A percentile compares a stretch with the other conserved stretches of the same genome.
These are phyloP conservation scores for Sclerodermus sp. DNA, from an alignment of 2,888 invertebrate genomes.

Conservation along the genomic window DNA sequence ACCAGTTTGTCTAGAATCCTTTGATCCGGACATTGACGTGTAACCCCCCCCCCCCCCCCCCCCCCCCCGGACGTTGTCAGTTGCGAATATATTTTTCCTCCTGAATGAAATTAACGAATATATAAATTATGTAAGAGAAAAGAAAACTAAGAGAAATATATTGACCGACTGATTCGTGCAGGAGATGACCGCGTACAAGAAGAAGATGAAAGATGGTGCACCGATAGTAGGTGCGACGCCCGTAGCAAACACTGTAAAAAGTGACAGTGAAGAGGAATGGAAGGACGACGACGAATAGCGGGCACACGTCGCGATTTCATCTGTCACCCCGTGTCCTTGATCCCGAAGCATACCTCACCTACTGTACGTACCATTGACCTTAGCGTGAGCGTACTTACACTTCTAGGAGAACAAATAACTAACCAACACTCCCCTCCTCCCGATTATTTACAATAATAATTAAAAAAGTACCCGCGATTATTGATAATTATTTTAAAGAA, in stretches of 20 bases:
- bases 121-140: neutral
- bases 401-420: slow-evolving; percentile 55
- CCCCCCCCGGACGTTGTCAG: too few species aligned
- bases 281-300: slow-evolving; percentile 63
- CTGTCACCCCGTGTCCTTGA: slow-evolving; percentile 57
- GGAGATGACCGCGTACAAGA: slow-evolving; percentile 88
- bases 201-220: slow-evolving; percentile 63
- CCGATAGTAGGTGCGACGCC: slow-evolving; percentile 55
- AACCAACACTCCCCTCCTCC: slow-evolving; percentile 45
- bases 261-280: slow-evolving; percentile 66
- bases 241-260: slow-evolving; percentile 62
- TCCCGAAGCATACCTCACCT: slow-evolving; percentile 58
- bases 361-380: slow-evolving; percentile 60
- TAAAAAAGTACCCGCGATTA: slow-evolving; percentile 50
- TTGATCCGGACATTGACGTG: too few species aligned
- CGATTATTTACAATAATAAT: slow-evolving; percentile 55
- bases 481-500: slow-evolving; percentile 56
- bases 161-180: slow-evolving; percentile 51
- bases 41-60: too few species aligned
- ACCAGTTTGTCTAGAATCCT: too few species aligned
- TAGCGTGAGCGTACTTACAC: slow-evolving; percentile 59
- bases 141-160: neutral
- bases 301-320: slow-evolving; percentile 55
- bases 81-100: slow-evolving; percentile 9
- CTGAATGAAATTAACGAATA: neutral